A percentile compares a stretch with the other conserved stretches of the same genome.
phyloP scores from a whole-genome alignment of 2,797 vertebrate genomes.

The Dallia pectoralis region DNA sequence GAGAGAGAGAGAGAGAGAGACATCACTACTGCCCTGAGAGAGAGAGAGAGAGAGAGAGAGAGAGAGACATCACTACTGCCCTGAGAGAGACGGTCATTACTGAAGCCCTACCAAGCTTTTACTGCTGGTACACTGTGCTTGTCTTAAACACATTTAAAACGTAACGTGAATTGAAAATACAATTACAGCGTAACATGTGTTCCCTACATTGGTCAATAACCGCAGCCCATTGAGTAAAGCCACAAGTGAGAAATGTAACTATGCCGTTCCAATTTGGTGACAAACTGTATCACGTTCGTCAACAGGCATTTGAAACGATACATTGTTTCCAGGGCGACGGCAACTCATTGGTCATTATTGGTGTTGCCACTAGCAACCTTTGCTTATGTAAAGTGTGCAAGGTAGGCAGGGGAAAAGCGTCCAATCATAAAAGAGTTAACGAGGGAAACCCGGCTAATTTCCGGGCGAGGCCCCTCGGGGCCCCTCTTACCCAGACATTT shows the following conservation, averaged over 20 bases:
- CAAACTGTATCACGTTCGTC: constrained; percentile 56
- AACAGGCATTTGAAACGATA: constrained; percentile 45
- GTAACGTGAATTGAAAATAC: constrained; percentile 30
- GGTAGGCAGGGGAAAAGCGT: constrained; percentile 40
- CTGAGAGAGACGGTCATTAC: too few species aligned
- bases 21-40: constrained; percentile 15
- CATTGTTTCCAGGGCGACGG: constrained; percentile 44
- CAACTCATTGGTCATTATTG: constrained; percentile 38
- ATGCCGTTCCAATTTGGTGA: constrained; percentile 22
- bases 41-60: too few species aligned
- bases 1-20: too few species aligned
- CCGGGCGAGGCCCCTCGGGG: constrained; percentile 33
- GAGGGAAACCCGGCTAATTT: constrained; percentile 54
- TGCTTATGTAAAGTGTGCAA: constrained; percentile 34
- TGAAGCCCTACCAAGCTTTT: neutral
- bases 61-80: too few species aligned
- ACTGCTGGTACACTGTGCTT: constrained; percentile 21
- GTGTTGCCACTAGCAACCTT: constrained; percentile 48
- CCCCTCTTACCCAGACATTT: constrained; percentile 75
- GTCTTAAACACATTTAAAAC: constrained; percentile 46
- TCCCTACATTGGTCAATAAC: constrained; percentile 35
- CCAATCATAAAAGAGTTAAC: constrained; percentile 55
- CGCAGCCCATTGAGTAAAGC: constrained; percentile 35
- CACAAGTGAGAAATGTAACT: constrained; percentile 33
- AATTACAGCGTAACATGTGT: constrained; percentile 31